Base-by-base conservation (phyloP, 2,113 vertebrate genomes). In the Stictonetta naevosa region DNA sequence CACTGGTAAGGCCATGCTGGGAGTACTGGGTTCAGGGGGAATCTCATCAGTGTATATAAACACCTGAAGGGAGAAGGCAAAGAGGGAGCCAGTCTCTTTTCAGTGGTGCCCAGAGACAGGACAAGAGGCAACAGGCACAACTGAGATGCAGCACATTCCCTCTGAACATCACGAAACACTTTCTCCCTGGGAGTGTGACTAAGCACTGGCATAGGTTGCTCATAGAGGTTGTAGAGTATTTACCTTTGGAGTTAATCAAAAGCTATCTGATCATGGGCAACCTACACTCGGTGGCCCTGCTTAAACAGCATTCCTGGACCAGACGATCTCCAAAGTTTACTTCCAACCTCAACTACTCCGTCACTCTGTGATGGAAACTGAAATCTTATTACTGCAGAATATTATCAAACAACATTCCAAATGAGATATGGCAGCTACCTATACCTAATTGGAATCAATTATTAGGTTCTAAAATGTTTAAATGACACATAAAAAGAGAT, bases 391-490 rank as follows among this genome's bases (percentile, higher is more conserved):
- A 90, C 60, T 13, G 5, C 83, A 89, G n/a, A 93, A 56, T 62
- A 84, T 36, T n/a, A 64, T 48, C 74, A 38, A 53, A 55, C 79
- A 85, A 88, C 33, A 91, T 77, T 94, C 29, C 88, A 86, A 94
- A 86, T 63, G 29, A 77, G 75, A 71, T 58, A 77, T n/a, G 82
- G 76, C 72, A 59, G 8, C 64, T 88, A 79, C 22, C 42, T 76
- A 68, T 79, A 84, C 42, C 58, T 95, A 66, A 88, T 0, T 92
- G 48, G 38, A 86, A 95, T 82, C 22, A 78, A 46, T 92, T 76
- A 83, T 48, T 94, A 91, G 59, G 80, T 86, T 95, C 94, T 77
- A 83, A 92, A 76, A 40, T 71, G 52, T 55, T 71, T 72, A 83
- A 90, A 60, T 36, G 58, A 40, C 31, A 52, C 40, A 83, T 48